Percentiles rank a stretch among this genome's conserved stretches.
Conservation (phyloP, 37 sponge, comb jelly and placozoan species). For the Sycon ciliatum region DNA sequence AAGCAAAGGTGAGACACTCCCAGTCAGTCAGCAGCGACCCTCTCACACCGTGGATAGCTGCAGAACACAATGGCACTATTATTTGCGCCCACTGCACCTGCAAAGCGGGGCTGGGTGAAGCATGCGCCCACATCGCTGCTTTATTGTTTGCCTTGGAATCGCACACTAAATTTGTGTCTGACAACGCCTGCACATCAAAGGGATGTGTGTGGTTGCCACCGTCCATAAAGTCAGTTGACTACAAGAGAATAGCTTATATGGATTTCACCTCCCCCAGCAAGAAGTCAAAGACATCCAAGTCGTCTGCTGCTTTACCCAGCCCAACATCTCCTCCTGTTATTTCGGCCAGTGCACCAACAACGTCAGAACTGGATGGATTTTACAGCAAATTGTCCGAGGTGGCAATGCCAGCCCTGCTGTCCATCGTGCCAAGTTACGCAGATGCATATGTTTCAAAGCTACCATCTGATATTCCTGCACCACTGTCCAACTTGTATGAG, state of each 20-base stretch:
- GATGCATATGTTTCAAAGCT: constrained; percentile 12
- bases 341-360: constrained; percentile 15
- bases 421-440: too few species aligned
- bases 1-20: constrained; percentile 36
- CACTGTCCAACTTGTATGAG: constrained; percentile 26
- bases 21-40: constrained; percentile 40
- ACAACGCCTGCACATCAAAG: constrained; percentile 33
- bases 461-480: constrained; percentile 22
- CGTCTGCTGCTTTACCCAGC: neutral
- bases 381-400: constrained; percentile 18
- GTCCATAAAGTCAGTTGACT: constrained; percentile 33
- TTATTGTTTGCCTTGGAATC: constrained; percentile 45
- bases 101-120: constrained; percentile 61
- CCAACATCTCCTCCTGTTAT: neutral
- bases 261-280: constrained; percentile 32
- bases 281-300: constrained; percentile 10
- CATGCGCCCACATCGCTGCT: constrained; percentile 53
- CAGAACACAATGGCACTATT: constrained; percentile 30
- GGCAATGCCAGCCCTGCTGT: constrained; percentile 31
- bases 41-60: constrained; percentile 35
- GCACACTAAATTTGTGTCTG: constrained; percentile 8
- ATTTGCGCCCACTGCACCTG: constrained; percentile 59
- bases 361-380: constrained; percentile 21
- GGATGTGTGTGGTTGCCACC: constrained; percentile 45
- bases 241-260: constrained; percentile 28